Evolutionary conservation across 2,113 vertebrate genomes (phyloP).

Genomic region (Rhipidura dahli): DNA sequence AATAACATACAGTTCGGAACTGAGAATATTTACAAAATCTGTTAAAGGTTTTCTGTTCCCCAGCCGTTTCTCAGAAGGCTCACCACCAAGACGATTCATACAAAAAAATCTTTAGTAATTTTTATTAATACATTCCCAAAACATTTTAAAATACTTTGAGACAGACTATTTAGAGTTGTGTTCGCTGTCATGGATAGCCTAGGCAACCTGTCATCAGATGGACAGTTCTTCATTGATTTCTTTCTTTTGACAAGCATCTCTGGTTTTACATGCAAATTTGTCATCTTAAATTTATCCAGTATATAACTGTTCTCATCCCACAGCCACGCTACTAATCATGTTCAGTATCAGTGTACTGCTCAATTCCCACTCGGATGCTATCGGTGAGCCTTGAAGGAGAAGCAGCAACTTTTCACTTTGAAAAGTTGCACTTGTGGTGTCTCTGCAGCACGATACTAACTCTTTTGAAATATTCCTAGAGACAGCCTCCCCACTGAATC

Average conservation of each 20-base stretch:
- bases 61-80: background rate
- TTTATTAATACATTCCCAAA: background rate
- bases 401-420: background rate
- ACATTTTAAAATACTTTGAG: background rate
- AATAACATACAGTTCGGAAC: background rate
- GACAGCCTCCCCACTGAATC: background rate
- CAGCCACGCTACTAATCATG: background rate
- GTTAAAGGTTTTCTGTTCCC: conserved; percentile 6
- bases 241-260: background rate
- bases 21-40: conserved; percentile 27
- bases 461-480: background rate
- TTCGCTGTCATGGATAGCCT: background rate
- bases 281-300: background rate
- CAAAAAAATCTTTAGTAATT: background rate
- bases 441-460: background rate
- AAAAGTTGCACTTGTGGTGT: background rate
- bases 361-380: background rate
- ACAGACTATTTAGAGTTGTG: background rate
- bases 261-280: background rate
- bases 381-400: background rate
- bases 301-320: background rate
- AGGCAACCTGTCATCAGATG: background rate
- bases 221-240: background rate
- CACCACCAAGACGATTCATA: background rate
- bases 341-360: background rate